phyloP scores from a whole-genome alignment of 2,888 invertebrate genomes.

The Epiblema foenella region DNA sequence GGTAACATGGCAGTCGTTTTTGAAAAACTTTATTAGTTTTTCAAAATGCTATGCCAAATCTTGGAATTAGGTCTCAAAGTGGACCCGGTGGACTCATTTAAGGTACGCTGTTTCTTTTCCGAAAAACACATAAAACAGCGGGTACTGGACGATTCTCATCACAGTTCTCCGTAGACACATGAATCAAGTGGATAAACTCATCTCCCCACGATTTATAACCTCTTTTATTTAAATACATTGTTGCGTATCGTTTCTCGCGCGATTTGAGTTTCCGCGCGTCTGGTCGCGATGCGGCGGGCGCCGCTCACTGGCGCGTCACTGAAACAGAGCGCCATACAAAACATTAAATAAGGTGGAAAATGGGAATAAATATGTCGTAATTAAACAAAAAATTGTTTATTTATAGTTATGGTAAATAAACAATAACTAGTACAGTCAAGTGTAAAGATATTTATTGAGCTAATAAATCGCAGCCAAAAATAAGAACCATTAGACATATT shows the following conservation, averaged over 20 bases:
- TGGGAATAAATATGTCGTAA: neutral
- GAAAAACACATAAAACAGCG: neutral
- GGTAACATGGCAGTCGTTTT: too few species aligned
- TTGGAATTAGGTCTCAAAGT: too few species aligned
- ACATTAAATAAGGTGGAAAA: neutral
- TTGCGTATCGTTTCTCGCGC: conserved; percentile 42
- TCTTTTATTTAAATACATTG: conserved; percentile 45
- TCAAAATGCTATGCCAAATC: too few species aligned
- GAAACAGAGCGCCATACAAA: conserved; percentile 4
- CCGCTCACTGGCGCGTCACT: conserved; percentile 18
- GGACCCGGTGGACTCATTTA: too few species aligned
- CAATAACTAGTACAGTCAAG: neutral
- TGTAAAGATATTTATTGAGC: too few species aligned
- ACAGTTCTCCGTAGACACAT: conserved; percentile 19
- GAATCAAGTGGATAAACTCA: conserved; percentile 39
- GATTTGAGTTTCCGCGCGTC: conserved; percentile 43
- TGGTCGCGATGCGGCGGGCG: conserved; percentile 23
- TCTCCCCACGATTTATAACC: conserved; percentile 43
- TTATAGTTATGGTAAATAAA: neutral
- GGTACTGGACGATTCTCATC: neutral
- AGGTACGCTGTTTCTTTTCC: too few species aligned
- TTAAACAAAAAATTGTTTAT: neutral
- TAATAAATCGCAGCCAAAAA: too few species aligned
- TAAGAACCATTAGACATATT: too few species aligned
- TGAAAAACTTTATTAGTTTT: too few species aligned